A percentile compares a stretch with the other conserved stretches of the same genome.
Conservation (phyloP, 2,888 invertebrate species). For the Nasonia oneida region DNA sequence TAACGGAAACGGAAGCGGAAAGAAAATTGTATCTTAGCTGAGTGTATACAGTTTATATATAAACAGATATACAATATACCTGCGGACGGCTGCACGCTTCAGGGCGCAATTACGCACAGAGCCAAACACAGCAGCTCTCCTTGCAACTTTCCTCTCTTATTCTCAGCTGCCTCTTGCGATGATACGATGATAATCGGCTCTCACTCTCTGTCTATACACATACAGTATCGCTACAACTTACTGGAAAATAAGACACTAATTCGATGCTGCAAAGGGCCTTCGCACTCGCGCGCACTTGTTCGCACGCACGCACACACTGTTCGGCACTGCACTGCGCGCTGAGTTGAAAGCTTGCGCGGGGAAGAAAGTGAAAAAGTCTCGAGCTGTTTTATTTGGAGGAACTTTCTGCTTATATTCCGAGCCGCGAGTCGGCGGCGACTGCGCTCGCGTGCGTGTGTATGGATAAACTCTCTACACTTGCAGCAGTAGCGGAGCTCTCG, state of each 20-base stretch:
- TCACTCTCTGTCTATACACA: too few relatives aligned
- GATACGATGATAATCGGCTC: too few relatives aligned
- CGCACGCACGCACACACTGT: too few relatives aligned
- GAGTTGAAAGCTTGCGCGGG: neutral
- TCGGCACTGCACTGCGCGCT: neutral
- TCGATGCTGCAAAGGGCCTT: too few relatives aligned
- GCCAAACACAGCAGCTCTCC: neutral
- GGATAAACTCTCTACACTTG: neutral
- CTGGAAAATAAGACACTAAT: too few relatives aligned
- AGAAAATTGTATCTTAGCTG: neutral
- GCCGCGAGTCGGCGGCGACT: neutral
- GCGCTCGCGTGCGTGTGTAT: neutral
- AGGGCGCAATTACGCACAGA: conserved; percentile 55
- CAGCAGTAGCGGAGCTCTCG: neutral
- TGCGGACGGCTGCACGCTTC: conserved; percentile 37
- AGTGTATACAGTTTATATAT: neutral
- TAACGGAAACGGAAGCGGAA: conserved; percentile 11
- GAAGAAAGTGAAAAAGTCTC: neutral
- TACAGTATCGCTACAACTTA: too few relatives aligned
- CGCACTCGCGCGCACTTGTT: too few relatives aligned
- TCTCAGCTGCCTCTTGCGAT: too few relatives aligned
- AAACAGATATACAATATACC: conserved; percentile 3
- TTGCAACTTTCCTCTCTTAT: neutral
- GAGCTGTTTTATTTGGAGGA: neutral
- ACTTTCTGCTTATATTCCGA: neutral